Percentiles rank a stretch among this genome's conserved stretches.
These are phyloP conservation scores for Cladorhizidae sp. DNA, from an alignment of 37 sponge, comb jelly and placozoan species.

Conservation along the genomic window DNA sequence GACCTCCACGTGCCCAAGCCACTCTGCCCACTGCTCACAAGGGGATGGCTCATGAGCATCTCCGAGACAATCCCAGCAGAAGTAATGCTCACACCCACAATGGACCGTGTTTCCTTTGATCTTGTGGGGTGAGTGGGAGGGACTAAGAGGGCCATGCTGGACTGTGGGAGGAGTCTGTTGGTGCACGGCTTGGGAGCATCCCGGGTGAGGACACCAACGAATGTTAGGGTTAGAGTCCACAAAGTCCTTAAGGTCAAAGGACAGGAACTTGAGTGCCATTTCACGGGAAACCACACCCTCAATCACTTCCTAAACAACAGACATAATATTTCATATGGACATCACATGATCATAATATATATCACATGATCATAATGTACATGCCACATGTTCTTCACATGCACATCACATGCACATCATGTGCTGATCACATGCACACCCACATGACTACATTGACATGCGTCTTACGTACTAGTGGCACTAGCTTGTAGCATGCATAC, in stretches of 20 bases:
- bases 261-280: conserved; percentile 67
- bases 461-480: conserved; percentile 75
- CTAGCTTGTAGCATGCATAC: conserved; percentile 77
- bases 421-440: background rate
- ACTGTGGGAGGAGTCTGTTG: conserved; percentile 8
- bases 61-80: conserved; percentile 87
- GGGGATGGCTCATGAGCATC: conserved; percentile 78
- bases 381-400: background rate
- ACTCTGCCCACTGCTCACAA: conserved; percentile 78
- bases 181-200: conserved; percentile 74
- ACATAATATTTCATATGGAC: background rate
- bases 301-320: conserved; percentile 66
- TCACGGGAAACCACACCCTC: conserved; percentile 79
- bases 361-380: background rate
- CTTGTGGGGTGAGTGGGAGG: background rate
- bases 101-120: conserved; percentile 43
- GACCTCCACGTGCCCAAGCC: conserved; percentile 67
- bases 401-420: background rate
- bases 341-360: too few relatives aligned
- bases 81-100: conserved; percentile 87
- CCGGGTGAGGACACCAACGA: conserved; percentile 88
- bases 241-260: conserved; percentile 82
- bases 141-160: background rate
- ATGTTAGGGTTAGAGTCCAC: conserved; percentile 87
- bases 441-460: background rate